Evolutionary conservation across 2,888 invertebrate species (phyloP), one percentile per base, ranked within the genome.

Genomic region (Ametastegia equiseti): DNA sequence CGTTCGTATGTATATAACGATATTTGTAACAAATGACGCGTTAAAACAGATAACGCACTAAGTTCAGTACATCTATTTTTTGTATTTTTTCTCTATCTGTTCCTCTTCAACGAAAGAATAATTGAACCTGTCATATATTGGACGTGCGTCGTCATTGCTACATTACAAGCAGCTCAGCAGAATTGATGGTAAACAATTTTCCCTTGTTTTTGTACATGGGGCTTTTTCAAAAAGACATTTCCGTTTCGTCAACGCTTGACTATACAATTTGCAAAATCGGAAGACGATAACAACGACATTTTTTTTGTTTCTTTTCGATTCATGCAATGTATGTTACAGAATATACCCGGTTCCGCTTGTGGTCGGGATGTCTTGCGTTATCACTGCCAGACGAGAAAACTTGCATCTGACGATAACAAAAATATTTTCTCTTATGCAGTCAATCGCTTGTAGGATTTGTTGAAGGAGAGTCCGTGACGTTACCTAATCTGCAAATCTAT

Each of bases 311-410:
- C 23, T n/a, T 13, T 50, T 69, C 71, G n/a, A n/a, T 47, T 36
- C 7, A 27, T 67, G 0, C 9, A 50, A 33, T 30, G 13, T 15
- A 36, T 42, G 45, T 75, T 73, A 33, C 33, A 50, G 27, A n/a
- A n/a, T 73, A 39, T 54, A 57, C 80, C 45, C 71, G 57, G 50
- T 57, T 69, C 13, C 42, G 13, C 36, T 50, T 13, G 19, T 30
- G n/a, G 50, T 11, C 50, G 33, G 60, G 73, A 54, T 63, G 42
- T 36, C 15, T 13, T 13, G 75, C 77, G 47, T 63, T 81, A 81
- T 81, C 81, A 6, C 13, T 6, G 63, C 60, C 77, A 81, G 81
- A 81, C 81, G 33, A 65, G 81, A 81, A 81, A 81, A 81, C 57
- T 77, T 45, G 47, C 33, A 42, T 57, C 50, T 45, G 13, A 23